Evolutionary conservation across 1,140 invertebrate species (phyloP).

Genomic region (Maconellicoccus hirsutus): DNA sequence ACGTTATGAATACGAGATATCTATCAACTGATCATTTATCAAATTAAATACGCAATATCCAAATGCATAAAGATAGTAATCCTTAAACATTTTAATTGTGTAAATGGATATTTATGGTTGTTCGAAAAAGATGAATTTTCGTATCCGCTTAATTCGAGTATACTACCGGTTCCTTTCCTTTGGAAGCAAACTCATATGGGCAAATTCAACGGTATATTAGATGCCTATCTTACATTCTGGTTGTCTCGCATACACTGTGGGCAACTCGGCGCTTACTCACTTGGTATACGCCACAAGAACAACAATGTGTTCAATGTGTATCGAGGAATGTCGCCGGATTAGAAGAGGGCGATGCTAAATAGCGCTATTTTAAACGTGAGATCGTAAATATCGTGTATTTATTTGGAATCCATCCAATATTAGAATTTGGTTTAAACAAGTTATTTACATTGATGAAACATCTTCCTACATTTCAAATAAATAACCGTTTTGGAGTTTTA

Average conservation of each 20-base stretch:
- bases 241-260: neutral
- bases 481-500: neutral
- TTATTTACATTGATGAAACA: slow-evolving; percentile 5
- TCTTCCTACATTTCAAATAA: neutral
- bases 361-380: neutral
- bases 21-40: neutral
- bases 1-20: no score
- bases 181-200: no score
- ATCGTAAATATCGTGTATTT: neutral
- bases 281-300: neutral
- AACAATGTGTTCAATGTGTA: neutral
- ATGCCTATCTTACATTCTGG: neutral
- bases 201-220: no score
- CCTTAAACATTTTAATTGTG: no score
- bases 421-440: neutral
- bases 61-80: no score
- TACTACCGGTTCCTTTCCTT: no score
- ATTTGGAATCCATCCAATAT: neutral
- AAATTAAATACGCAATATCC: neutral
- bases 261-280: no score
- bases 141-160: no score
- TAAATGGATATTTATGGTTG: no score
- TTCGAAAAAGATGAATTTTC: no score
- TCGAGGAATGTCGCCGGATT: neutral
- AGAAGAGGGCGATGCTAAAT: no score